Base-by-base conservation (phyloP, 2,888 invertebrate genomes). In the Limnephilus rhombicus region DNA sequence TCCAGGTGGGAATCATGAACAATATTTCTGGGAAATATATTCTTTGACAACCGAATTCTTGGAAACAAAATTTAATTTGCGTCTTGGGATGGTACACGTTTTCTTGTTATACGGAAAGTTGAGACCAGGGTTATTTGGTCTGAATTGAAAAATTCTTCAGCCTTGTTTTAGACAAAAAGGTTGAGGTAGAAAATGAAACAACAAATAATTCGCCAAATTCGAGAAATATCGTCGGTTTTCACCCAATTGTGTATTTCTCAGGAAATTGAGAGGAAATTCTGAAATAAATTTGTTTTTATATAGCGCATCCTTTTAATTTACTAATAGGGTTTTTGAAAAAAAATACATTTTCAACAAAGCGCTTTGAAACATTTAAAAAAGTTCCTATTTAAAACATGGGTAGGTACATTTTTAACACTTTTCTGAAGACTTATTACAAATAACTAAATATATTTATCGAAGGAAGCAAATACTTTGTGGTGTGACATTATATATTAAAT, bases 31-130 rank as follows among this genome's bases (percentile, higher is more conserved):
- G 1, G 86, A 49, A 86, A 86, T 49, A 29, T 29, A 49, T 86
- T 85, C 85, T 86, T 86, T 86, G 86, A 45, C 83, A 24, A 4
- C 24, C 9, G 24, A 83, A 83, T 83, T 37, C 83, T 83, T 9
- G 34, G 37, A 83, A 34, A 83, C 37, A 34, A 68, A 68, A 68
- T 68, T 68, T 68, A n/a, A 68, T 68, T 68, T 68, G 24, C 68
- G 68, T 68, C 24, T 68, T 1, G 68, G 53, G 68, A 68, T 68
- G 9, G 68, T 68, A n/a, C 68, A 68, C 24, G 68, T 24, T 68
- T 68, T 68, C 68, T 68, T n/a, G 68, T 68, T 68, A 68, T 4
- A 68, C 1, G n/a, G 24, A 68, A 68, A n/a, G 7, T 18, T 24
- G 24, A 68, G n/a, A 7, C 24, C 68, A 68, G 68, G 24, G n/a